Base-by-base conservation (phyloP, 2,888 invertebrate species). In the Onthophagus sagittarius region DNA sequence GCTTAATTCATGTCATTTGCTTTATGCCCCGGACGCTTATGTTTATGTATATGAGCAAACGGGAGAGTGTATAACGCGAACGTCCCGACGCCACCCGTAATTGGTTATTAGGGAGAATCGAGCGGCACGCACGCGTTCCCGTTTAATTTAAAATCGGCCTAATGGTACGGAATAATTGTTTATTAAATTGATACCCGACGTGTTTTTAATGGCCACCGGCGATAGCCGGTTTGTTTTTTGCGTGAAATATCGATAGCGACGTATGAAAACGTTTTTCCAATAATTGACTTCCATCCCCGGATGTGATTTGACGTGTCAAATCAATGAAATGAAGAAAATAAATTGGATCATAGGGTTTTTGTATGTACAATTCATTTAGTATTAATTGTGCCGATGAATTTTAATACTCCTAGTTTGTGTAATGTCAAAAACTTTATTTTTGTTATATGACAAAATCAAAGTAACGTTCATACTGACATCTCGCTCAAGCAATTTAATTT, bases 1-100 rank as follows among this genome's bases (percentile, higher is more conserved):
- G 84, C 82, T 80, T 84, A 84, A 84, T 84, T 84, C 83, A 82
- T 84, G 83, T 83, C 82, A 81, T 82, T 83, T 80, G 79, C 81
- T 81, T 77, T 79, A 80, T 79, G 81, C 79, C 77, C 72, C 70
- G 64, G 71, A 74, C 78, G 81, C 82, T 83, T 82, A 82, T 83
- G 82, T 82, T 81, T 83, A 83, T 83, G 82, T 81, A 83, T 82
- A 81, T 80, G 78, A 80, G 78, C 80, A 76, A 76, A 39, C 71
- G 62, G 64, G 62, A 62, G 31, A 15, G 63, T n/a, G 70, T 11
- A 72, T 23, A 2, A 4, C 7, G 53, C n/a, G 65, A 62, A n/a
- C 62, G 62, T 15, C 6, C 4, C 31, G 32, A 53, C 15, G 13
- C 53, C 3, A 23, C 23, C 81, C 82, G 82, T 83, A 83, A 83